Conservation (phyloP, 2,888 invertebrate species). For the Gonocerus acuteangulatus region DNA sequence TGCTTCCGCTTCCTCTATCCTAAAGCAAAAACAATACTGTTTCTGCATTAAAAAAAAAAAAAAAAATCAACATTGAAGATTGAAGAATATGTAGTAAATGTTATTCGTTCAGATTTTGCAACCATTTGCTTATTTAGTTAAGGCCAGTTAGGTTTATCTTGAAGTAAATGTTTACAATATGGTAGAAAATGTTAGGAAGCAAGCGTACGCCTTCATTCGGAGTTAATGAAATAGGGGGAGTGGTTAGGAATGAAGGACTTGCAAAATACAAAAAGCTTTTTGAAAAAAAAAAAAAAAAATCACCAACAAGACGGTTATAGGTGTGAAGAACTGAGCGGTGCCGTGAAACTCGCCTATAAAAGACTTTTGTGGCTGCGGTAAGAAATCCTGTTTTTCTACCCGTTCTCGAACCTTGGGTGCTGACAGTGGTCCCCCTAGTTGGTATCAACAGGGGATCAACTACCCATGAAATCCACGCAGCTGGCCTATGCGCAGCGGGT, state of each 20-base stretch:
- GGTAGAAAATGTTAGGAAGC: no score
- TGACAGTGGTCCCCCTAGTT: neutral
- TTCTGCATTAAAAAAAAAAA: no score
- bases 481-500: neutral
- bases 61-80: no score
- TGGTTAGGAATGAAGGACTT: neutral
- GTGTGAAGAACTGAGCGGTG: slow-evolving; percentile 10
- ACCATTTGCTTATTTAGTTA: no score
- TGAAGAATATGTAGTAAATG: no score
- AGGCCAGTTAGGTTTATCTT: no score
- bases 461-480: slow-evolving; percentile 22
- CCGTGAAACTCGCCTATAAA: slow-evolving; percentile 15
- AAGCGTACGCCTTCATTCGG: no score
- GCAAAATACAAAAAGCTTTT: neutral
- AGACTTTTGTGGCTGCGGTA: slow-evolving; percentile 14
- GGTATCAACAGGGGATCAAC: slow-evolving; percentile 11
- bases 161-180: no score
- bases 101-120: no score
- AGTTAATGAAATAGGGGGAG: no score
- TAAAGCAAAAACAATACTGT: no score
- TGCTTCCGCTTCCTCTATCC: no score
- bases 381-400: slow-evolving; percentile 9
- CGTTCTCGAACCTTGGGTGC: neutral
- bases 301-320: neutral
- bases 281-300: slow-evolving; percentile 2